Evolutionary conservation across 2,113 vertebrate genomes (phyloP), one percentile per base, ranked within the genome.

Genomic region (Odocoileus hemionus): DNA sequence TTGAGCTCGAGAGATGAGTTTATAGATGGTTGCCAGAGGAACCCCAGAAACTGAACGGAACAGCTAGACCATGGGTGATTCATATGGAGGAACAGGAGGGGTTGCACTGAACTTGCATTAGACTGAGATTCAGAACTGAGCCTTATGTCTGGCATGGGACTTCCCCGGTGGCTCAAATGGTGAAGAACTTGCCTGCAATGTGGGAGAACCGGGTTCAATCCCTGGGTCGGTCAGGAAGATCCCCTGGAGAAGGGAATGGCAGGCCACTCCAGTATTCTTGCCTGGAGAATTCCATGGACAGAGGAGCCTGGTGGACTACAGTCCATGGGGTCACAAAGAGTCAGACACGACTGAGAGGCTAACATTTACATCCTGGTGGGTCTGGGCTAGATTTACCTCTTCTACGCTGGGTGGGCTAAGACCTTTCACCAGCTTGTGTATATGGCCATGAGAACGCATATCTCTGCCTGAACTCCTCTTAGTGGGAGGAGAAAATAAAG

Each of bases 141-240:
- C 25, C 67, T 70, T 17, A 19, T 14, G 25, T 67, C 1, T 17
- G 39, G 70, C 70, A 1, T 74, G 67, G n/a, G n/a, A 23, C n/a
- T 12, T 70, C n/a, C n/a, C 19, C 0, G 0, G 67, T 36, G n/a
- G n/a, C 9, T 36, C n/a, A 70, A 19, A 36, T 23, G n/a, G 19
- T 70, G 36, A 70, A 70, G 19, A 70, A 2, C 67, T 19, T 70
- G 19, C 67, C n/a, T 23, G 19, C 9, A 70, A 36, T 23, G 67
- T 0, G 5, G 67, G n/a, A 70, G 19, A 70, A 21, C n/a, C n/a
- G n/a, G 33, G 64, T 11, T 67, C 2, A 1, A 67, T 36, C 64
- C 64, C n/a, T 67, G 64, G 64, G 21, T 67, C 16, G 9, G 33
- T 67, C 33, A 11, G n/a, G 64, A 67, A 67, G 64, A 36, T 11